Evolutionary conservation across 2,113 vertebrate genomes (phyloP), one percentile per base, ranked within the genome.

Genomic region (Thymallus thymallus): DNA sequence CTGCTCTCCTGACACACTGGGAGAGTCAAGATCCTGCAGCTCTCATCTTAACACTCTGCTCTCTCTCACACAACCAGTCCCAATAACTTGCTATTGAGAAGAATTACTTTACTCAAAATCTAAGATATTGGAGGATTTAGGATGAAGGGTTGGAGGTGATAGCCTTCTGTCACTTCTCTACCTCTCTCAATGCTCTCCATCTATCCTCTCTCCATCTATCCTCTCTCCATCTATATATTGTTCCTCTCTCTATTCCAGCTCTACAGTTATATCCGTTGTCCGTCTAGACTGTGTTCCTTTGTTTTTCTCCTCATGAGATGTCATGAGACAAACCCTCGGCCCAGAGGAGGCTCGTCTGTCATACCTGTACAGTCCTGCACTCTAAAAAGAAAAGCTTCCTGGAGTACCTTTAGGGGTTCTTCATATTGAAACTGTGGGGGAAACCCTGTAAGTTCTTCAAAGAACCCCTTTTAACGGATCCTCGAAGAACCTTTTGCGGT

Each of bases 301-400:
- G 32, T 35, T 5, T 35, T 35, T 18, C 45, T 70, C 56, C 70
- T 71, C 73, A 80, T 71, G 68, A 83, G 81, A 56, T 1, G 35
- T 35, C 35, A 0, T n/a, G n/a, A n/a, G n/a, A n/a, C 85, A 67
- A 76, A 77, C 77, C 74, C 76, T 23, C 1, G 71, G 87, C 82
- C 86, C 85, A 82, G 69, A 75, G 23, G 73, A 85, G 72, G 75
- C 78, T 82, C 77, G 86, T 84, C 78, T 84, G 83, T 91, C 91
- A 91, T 94, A 99, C 97, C 97, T 94, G 98, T 99, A 87, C 97
- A 99, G 74, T 99, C 98, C 88, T n/a, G n/a, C n/a, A n/a, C n/a
- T n/a, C n/a, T n/a, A n/a, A n/a, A n/a, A n/a, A n/a, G n/a, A n/a
- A n/a, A n/a, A n/a, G n/a, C n/a, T n/a, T n/a, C n/a, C n/a, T n/a